Evolutionary conservation across 2,113 vertebrate genomes (phyloP).

Genomic region (Synchiropus splendidus): DNA sequence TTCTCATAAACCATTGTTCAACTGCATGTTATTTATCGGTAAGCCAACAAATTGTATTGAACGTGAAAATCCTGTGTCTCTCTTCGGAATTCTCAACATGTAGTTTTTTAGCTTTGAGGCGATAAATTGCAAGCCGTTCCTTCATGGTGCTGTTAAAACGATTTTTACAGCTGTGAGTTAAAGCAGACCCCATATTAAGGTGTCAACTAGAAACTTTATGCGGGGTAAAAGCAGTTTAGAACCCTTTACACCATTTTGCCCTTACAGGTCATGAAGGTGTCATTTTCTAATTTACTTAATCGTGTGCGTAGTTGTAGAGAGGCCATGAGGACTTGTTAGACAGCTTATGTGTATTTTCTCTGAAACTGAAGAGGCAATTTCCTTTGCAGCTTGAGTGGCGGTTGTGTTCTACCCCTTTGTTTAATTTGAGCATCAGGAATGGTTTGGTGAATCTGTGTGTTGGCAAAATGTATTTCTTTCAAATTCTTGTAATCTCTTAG

Average conservation of each 20-base stretch:
- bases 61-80: too few relatives aligned
- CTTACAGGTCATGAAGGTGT: constrained; percentile 25
- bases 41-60: too few relatives aligned
- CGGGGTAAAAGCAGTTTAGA: constrained; percentile 13
- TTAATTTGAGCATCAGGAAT: constrained; percentile 54
- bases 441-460: constrained; percentile 9
- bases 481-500: too few relatives aligned
- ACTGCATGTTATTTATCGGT: too few relatives aligned
- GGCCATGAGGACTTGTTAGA: constrained; percentile 25
- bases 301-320: constrained; percentile 20
- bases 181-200: constrained; percentile 3
- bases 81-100: too few relatives aligned
- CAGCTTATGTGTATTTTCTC: constrained; percentile 29
- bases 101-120: too few relatives aligned
- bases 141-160: constrained; percentile 5
- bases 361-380: constrained; percentile 52
- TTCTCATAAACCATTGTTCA: too few relatives aligned
- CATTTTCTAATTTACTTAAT: constrained; percentile 36
- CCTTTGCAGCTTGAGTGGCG: constrained; percentile 49
- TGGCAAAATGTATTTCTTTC: too few relatives aligned
- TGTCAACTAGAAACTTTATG: constrained; percentile 13
- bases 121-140: neutral
- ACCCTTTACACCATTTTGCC: constrained; percentile 16
- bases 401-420: constrained; percentile 59
- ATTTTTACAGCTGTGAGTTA: constrained; percentile 9